Conservation (phyloP, 2,888 invertebrate genomes). For the Euproctis similis region DNA sequence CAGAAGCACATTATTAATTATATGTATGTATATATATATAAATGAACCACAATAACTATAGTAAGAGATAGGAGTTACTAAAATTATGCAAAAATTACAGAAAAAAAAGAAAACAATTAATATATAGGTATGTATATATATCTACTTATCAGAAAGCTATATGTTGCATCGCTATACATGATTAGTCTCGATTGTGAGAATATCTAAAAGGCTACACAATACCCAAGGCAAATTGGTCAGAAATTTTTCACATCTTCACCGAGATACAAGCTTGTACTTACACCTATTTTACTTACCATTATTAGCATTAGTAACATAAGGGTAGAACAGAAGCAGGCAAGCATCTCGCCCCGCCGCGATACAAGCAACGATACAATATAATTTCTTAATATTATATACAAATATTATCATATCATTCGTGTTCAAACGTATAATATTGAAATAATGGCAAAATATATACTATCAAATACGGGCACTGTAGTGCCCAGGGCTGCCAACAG, state of each 20-base stretch:
- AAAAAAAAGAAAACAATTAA: conserved; percentile 11
- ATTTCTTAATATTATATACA: conserved; percentile 66
- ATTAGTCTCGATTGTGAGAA: conserved; percentile 63
- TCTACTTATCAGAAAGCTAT: conserved; percentile 59
- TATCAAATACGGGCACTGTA: conserved; percentile 54
- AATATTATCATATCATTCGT: conserved; percentile 51
- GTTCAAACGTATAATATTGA: conserved; percentile 40
- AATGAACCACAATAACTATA: conserved; percentile 57
- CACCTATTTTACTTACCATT: conserved; percentile 54
- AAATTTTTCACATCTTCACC: conserved; percentile 63
- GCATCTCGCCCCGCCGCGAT: conserved; percentile 51
- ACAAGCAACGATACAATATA: conserved; percentile 53
- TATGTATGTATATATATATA: conserved; percentile 60
- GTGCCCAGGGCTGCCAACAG: too few species aligned
- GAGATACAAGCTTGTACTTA: conserved; percentile 69
- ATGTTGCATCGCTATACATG: conserved; percentile 67
- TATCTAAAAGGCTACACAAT: conserved; percentile 71
- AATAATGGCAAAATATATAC: conserved; percentile 60
- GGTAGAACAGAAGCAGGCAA: conserved; percentile 53
- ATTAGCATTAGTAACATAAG: conserved; percentile 49
- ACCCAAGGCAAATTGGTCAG: conserved; percentile 76
- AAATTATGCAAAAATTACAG: conserved; percentile 69
- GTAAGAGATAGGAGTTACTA: conserved; percentile 62
- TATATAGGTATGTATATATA: too few species aligned
- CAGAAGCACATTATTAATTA: conserved; percentile 66